Evolutionary conservation across 2,113 vertebrate genomes (phyloP).

Genomic region (Thomomys bottae): DNA sequence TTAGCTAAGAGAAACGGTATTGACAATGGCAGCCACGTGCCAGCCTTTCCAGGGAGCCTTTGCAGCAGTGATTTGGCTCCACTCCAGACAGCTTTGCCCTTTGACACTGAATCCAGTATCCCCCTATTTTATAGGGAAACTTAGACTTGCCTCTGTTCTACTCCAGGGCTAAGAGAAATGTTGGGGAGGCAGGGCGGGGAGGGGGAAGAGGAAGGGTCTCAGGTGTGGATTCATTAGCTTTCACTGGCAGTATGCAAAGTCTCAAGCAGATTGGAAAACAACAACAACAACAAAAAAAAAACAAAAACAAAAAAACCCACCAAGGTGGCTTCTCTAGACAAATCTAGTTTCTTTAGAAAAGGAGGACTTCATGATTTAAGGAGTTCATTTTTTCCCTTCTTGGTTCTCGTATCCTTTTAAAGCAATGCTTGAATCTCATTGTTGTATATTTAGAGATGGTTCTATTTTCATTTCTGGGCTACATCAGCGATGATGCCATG

Average conservation of each 20-base stretch:
- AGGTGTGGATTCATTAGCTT: conserved; percentile 83
- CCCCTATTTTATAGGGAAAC: conserved; percentile 69
- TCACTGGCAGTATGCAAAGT: conserved; percentile 76
- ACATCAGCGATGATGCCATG: conserved; percentile 54
- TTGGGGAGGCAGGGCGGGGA: too few species aligned
- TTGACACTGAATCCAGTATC: neutral
- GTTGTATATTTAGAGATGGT: conserved; percentile 79
- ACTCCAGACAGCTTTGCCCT: neutral
- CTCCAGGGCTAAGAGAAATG: conserved; percentile 74
- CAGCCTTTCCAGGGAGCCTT: conserved; percentile 68
- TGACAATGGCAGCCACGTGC: conserved; percentile 82
- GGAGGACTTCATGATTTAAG: conserved; percentile 71
- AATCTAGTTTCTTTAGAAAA: conserved; percentile 64
- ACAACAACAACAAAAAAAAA: too few species aligned
- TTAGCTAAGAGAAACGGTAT: conserved; percentile 86
- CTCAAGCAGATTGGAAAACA: conserved; percentile 73
- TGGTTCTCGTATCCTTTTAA: conserved; percentile 71
- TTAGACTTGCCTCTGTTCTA: conserved; percentile 59
- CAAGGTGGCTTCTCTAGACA: conserved; percentile 74
- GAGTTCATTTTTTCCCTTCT: neutral
- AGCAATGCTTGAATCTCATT: conserved; percentile 73
- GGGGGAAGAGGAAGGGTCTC: conserved; percentile 55
- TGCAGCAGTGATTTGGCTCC: conserved; percentile 31
- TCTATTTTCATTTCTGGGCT: conserved; percentile 78
- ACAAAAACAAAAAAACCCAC: conserved; percentile 84